phyloP scores from a whole-genome alignment of 2,113 vertebrate species.

The Symphodus melops region DNA sequence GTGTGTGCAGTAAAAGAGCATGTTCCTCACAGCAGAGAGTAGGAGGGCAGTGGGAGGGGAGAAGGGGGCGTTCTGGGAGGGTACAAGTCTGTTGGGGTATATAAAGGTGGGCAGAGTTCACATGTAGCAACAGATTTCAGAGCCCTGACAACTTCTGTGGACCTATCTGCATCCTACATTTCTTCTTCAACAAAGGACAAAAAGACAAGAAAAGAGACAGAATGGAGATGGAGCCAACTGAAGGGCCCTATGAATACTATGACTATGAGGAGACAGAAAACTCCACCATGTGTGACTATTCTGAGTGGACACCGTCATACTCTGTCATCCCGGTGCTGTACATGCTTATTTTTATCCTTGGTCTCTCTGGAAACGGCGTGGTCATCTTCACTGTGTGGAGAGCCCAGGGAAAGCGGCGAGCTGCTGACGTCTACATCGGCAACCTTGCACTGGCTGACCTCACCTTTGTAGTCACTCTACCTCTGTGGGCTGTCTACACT shows the following conservation, averaged over 20 bases:
- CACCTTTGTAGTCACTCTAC: constrained; percentile 88
- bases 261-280: constrained; percentile 71
- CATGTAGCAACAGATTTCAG: constrained; percentile 55
- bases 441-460: constrained; percentile 89
- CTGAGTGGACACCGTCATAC: constrained; percentile 86
- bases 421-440: constrained; percentile 87
- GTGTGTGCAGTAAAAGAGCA: constrained; percentile 33
- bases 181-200: background rate
- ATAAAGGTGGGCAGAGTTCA: constrained; percentile 63
- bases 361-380: constrained; percentile 88
- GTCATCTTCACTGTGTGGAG: constrained; percentile 89
- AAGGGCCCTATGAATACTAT: constrained; percentile 56
- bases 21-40: constrained; percentile 23
- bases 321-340: constrained; percentile 88
- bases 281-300: constrained; percentile 79
- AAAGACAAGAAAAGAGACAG: constrained; percentile 10
- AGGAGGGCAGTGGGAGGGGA: constrained; percentile 38
- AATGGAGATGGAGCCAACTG: constrained; percentile 56
- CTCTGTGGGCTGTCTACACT: constrained; percentile 90
- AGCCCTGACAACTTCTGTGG: constrained; percentile 30
- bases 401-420: constrained; percentile 81
- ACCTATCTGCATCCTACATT: constrained; percentile 19
- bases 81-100: constrained; percentile 56
- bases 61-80: constrained; percentile 53
- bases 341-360: constrained; percentile 90